Percentiles rank a stretch among this genome's conserved stretches.
Conservation (phyloP, 1,140 invertebrate species). For the Drosophila lacertosa region DNA sequence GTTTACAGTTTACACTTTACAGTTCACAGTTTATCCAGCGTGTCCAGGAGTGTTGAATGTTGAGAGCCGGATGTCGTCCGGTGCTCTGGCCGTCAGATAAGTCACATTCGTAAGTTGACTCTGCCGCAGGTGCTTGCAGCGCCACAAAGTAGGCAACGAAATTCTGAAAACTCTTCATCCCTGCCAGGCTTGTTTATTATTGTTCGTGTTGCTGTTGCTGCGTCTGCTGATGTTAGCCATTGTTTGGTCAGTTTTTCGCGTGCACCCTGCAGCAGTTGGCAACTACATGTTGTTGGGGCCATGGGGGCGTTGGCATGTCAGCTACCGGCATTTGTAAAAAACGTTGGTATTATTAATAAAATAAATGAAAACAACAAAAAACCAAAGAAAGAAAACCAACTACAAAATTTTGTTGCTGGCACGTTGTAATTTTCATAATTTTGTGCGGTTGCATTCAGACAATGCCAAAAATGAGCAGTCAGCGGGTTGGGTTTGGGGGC, state of each 20-base stretch:
- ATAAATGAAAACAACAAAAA: slow-evolving; percentile 12
- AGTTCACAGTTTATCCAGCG: slow-evolving; percentile 4
- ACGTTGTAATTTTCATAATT: slow-evolving; percentile 51
- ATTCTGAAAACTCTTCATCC: not conserved
- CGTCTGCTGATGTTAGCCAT: slow-evolving; percentile 9
- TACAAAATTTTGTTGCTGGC: slow-evolving; percentile 26
- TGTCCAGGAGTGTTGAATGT: not conserved
- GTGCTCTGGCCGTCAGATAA: slow-evolving; percentile 23
- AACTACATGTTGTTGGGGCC: not conserved
- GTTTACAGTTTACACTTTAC: slow-evolving; percentile 8
- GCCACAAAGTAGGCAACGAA: slow-evolving; percentile 33
- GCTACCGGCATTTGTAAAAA: slow-evolving; percentile 12
- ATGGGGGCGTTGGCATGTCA: not conserved
- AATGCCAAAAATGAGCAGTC: slow-evolving; percentile 43
- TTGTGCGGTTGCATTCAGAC: slow-evolving; percentile 45
- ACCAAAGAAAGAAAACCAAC: slow-evolving; percentile 8
- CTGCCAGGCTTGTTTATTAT: too few species aligned
- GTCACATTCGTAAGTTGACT: slow-evolving; percentile 37
- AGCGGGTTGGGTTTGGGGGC: not conserved
- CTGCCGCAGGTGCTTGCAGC: slow-evolving; percentile 38
- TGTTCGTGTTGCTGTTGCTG: not conserved
- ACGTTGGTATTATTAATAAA: slow-evolving; percentile 39
- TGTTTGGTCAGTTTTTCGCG: slow-evolving; percentile 31
- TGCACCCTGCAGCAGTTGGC: slow-evolving; percentile 5
- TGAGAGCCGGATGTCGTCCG: not conserved